Conservation (phyloP, 2,797 vertebrate species). For the Hylomyscus alleni region DNA sequence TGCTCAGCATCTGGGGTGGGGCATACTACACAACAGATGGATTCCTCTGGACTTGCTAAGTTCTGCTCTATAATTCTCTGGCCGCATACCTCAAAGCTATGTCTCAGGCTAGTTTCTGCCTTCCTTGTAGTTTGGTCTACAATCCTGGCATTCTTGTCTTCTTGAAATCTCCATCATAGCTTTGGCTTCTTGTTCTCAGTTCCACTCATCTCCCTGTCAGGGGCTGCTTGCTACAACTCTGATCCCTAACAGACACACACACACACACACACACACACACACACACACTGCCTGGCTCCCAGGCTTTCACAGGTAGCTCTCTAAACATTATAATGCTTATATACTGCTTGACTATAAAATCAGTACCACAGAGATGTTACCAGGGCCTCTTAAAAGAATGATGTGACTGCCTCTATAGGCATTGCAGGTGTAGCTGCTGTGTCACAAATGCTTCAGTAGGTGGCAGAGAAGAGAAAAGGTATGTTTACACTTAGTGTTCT, state of each 20-base stretch:
- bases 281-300: neutral
- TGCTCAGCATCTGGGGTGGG: neutral
- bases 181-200: no score
- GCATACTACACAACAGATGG: neutral
- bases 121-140: neutral
- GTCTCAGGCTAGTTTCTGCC: neutral
- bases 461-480: neutral
- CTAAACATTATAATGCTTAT: neutral
- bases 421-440: neutral
- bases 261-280: neutral
- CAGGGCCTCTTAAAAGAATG: neutral
- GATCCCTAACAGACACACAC: neutral
- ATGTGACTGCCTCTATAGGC: neutral
- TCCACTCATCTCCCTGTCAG: neutral
- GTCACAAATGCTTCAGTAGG: neutral
- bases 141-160: neutral
- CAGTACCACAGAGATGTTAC: neutral
- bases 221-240: neutral
- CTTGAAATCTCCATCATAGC: neutral
- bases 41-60: no score
- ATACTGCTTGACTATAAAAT: neutral
- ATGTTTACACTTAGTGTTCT: neutral
- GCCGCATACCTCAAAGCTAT: no score
- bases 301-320: neutral
- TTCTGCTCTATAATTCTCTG: neutral